Percentiles rank a stretch among this genome's conserved stretches.
phyloP scores from a whole-genome alignment of 2,113 vertebrate species.

The Aptenodytes forsteri region DNA sequence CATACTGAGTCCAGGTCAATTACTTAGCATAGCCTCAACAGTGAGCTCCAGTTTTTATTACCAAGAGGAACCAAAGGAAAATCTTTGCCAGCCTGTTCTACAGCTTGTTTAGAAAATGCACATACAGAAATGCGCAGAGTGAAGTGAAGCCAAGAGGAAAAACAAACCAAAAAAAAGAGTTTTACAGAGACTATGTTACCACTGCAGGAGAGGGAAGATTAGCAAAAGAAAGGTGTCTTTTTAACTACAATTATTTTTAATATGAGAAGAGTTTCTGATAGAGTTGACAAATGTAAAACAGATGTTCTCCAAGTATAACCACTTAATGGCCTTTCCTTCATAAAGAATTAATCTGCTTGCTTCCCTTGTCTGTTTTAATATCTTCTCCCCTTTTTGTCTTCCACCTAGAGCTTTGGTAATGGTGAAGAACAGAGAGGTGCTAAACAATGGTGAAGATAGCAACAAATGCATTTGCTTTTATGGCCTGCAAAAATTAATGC shows the following conservation, averaged over 20 bases:
- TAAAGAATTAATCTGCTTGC: not conserved
- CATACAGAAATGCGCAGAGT: not conserved
- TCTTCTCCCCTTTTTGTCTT: not conserved
- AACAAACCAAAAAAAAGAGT: fast-evolving
- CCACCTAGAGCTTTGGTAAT: not conserved
- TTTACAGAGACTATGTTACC: not conserved
- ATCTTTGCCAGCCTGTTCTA: not conserved
- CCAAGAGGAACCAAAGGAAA: not conserved
- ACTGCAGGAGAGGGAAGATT: not conserved
- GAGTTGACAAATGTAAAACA: not conserved
- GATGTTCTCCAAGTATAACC: not conserved
- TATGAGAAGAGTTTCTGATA: not conserved
- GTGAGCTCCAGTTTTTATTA: not conserved
- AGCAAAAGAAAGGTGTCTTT: not conserved
- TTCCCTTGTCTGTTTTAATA: not conserved
- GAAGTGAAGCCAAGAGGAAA: not conserved
- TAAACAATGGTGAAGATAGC: not conserved
- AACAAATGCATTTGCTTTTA: not conserved
- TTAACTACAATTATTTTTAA: not conserved
- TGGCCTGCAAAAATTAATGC: not conserved
- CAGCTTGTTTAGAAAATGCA: not conserved
- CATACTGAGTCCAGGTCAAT: not conserved
- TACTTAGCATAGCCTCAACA: not conserved
- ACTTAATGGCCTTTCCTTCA: not conserved
- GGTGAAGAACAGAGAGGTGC: not conserved